These are phyloP conservation scores for Piaya cayana DNA, from an alignment of 2,113 vertebrate species.

Conservation along the genomic window DNA sequence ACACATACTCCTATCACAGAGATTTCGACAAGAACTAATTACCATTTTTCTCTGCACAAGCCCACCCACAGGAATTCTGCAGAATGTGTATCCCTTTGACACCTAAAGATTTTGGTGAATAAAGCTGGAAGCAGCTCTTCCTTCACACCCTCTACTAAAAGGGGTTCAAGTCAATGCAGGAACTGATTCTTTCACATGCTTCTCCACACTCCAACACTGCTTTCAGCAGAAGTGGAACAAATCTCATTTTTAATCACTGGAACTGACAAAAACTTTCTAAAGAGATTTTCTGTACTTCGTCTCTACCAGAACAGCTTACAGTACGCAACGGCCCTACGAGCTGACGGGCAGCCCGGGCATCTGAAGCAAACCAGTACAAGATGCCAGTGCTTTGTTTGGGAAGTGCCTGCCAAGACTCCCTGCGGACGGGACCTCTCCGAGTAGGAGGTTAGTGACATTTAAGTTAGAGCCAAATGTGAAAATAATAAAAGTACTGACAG, in stretches of 20 bases:
- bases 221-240: not conserved
- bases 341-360: not conserved
- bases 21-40: not conserved
- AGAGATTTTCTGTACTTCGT: not conserved
- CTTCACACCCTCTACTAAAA: not conserved
- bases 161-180: not conserved
- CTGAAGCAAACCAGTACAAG: not conserved
- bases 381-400: not conserved
- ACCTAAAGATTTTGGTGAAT: not conserved
- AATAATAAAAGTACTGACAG: not conserved
- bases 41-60: not conserved
- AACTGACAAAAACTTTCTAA: not conserved
- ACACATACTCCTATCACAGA: not conserved
- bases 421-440: rapidly evolving
- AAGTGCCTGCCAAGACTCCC: not conserved
- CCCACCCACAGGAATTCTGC: not conserved
- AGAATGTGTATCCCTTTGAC: not conserved
- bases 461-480: not conserved
- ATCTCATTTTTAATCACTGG: not conserved
- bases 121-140: not conserved
- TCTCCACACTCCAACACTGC: not conserved
- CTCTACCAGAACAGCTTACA: not conserved
- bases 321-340: not conserved
- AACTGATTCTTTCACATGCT: not conserved
- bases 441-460: not conserved